These are phyloP conservation scores for Forbesichthys papilliferus DNA, from an alignment of 2,113 vertebrate genomes.

Conservation along the genomic window DNA sequence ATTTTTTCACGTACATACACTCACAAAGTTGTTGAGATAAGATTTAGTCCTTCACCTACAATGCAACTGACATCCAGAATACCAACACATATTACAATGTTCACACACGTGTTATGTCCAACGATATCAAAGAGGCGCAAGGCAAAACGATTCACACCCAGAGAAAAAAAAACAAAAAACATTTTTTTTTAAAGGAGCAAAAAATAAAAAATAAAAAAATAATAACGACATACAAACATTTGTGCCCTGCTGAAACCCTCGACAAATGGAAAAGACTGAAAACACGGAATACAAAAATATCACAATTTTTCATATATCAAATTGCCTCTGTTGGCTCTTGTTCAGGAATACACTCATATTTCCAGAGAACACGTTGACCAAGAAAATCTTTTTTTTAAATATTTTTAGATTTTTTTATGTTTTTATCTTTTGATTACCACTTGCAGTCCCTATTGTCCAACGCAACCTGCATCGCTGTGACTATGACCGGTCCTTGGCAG, in stretches of 20 bases:
- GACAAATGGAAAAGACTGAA: conserved; percentile 81
- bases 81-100: conserved; percentile 80
- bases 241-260: conserved; percentile 80
- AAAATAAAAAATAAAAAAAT: conserved; percentile 32
- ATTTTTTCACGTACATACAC: conserved; percentile 14
- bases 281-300: conserved; percentile 94
- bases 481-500: conserved; percentile 68
- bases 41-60: conserved; percentile 83
- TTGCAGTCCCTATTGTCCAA: conserved; percentile 80
- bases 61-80: conserved; percentile 82
- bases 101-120: conserved; percentile 73
- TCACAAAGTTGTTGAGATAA: conserved; percentile 69
- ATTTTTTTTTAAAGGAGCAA: conserved; percentile 29
- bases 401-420: conserved; percentile 41
- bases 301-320: conserved; percentile 89
- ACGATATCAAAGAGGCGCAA: conserved; percentile 82
- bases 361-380: conserved; percentile 60
- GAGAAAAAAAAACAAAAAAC: conserved; percentile 45
- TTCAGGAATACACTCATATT: conserved; percentile 75
- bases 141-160: conserved; percentile 79
- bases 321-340: conserved; percentile 80
- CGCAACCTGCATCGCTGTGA: conserved; percentile 79
- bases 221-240: conserved; percentile 74
- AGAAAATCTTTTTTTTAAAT: conserved; percentile 65
- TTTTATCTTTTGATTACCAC: conserved; percentile 67